phyloP scores from a whole-genome alignment of 2,888 invertebrate species.

The Diarsia mendica region DNA sequence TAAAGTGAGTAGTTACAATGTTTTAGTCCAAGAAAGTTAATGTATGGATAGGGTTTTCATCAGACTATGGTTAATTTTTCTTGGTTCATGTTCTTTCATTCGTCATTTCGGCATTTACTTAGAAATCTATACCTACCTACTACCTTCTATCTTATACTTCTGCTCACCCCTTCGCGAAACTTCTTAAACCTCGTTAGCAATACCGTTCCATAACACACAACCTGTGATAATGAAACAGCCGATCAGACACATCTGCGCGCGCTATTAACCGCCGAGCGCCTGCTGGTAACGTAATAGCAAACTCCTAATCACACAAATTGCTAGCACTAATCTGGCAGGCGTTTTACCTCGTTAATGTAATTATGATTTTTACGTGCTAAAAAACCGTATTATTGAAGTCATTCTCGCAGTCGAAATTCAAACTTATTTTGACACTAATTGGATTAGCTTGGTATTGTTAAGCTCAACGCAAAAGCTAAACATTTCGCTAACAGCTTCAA shows the following conservation, averaged over 20 bases:
- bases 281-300: constrained; percentile 73
- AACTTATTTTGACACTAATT: constrained; percentile 14
- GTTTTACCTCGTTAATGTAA: constrained; percentile 63
- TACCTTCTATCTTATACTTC: background rate
- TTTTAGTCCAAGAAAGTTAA: background rate
- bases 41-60: background rate
- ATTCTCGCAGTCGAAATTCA: background rate
- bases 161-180: constrained; percentile 21
- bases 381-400: background rate
- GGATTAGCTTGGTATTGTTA: background rate
- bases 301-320: constrained; percentile 77
- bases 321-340: constrained; percentile 74
- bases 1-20: background rate
- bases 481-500: constrained; percentile 10
- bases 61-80: background rate
- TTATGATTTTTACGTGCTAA: constrained; percentile 55
- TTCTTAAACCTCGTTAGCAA: constrained; percentile 53
- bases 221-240: constrained; percentile 69
- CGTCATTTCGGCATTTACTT: background rate
- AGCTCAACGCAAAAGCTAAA: constrained; percentile 17
- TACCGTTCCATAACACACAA: constrained; percentile 60
- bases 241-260: constrained; percentile 71
- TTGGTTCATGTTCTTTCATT: background rate
- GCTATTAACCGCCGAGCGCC: constrained; percentile 71
- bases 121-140: background rate